phyloP scores from a whole-genome alignment of 2,113 vertebrate genomes.

The Pontoporia blainvillei region DNA sequence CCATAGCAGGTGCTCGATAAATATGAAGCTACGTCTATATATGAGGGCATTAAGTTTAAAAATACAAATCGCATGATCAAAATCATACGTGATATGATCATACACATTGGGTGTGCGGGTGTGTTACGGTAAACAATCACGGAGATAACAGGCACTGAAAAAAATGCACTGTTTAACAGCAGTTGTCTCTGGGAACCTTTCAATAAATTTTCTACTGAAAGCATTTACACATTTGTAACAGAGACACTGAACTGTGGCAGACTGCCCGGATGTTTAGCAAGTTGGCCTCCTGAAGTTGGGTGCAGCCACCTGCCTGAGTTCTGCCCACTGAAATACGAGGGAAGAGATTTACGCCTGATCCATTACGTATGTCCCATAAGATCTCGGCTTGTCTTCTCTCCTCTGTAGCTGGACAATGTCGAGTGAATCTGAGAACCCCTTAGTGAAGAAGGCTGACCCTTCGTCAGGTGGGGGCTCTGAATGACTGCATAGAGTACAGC shows the following conservation, averaged over 20 bases:
- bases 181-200: background rate
- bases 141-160: background rate
- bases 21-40: background rate
- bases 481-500: rapidly evolving
- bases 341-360: background rate
- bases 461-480: background rate
- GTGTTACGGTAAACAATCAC: background rate
- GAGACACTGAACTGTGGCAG: background rate
- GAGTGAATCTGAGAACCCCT: background rate
- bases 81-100: background rate
- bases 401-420: background rate
- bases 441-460: background rate
- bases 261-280: background rate
- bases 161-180: background rate
- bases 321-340: background rate
- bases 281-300: background rate
- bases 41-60: background rate
- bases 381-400: background rate
- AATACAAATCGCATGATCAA: background rate
- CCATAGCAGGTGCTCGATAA: background rate
- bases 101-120: background rate
- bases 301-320: background rate
- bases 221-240: background rate
- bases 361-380: background rate
- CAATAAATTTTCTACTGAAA: background rate